Conservation (phyloP, 1,140 invertebrate species). For the Hestina assimilis region DNA sequence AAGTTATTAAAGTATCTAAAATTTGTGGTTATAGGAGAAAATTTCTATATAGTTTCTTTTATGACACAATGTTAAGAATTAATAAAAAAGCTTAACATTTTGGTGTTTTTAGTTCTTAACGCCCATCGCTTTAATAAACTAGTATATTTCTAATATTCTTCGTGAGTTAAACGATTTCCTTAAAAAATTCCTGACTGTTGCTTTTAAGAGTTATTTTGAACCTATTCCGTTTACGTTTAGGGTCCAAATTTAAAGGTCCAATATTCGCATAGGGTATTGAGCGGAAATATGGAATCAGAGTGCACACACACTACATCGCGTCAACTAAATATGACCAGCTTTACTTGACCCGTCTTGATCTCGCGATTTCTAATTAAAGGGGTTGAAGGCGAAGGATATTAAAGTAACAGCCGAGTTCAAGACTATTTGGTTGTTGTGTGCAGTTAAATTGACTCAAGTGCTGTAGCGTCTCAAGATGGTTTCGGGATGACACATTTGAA, state of each 20-base stretch:
- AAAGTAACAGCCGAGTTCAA: constrained; percentile 43
- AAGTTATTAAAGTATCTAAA: too few relatives aligned
- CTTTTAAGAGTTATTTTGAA: constrained; percentile 22
- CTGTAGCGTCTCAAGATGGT: constrained; percentile 52
- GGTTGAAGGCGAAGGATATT: constrained; percentile 29
- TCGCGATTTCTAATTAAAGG: constrained; percentile 35
- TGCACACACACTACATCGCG: constrained; percentile 57
- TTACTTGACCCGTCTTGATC: constrained; percentile 43
- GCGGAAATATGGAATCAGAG: constrained; percentile 73
- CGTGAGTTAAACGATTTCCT: constrained; percentile 32
- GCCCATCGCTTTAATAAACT: too few relatives aligned
- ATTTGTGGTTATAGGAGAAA: too few relatives aligned
- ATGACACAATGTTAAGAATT: too few relatives aligned
- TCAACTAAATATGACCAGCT: constrained; percentile 46
- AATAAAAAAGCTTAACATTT: too few relatives aligned
- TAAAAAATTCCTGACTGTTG: constrained; percentile 34
- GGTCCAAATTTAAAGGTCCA: constrained; percentile 35
- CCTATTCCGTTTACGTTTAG: constrained; percentile 25
- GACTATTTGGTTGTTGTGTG: constrained; percentile 43
- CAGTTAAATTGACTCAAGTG: constrained; percentile 69
- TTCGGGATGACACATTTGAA: constrained; percentile 26
- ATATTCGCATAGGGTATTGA: constrained; percentile 54
- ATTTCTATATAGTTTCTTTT: too few relatives aligned
- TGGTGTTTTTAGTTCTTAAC: too few relatives aligned
- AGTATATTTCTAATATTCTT: constrained; percentile 8